Evolutionary conservation across 2,113 vertebrate species (phyloP), one percentile per base, ranked within the genome.

Genomic region (Mesitornis unicolor): DNA sequence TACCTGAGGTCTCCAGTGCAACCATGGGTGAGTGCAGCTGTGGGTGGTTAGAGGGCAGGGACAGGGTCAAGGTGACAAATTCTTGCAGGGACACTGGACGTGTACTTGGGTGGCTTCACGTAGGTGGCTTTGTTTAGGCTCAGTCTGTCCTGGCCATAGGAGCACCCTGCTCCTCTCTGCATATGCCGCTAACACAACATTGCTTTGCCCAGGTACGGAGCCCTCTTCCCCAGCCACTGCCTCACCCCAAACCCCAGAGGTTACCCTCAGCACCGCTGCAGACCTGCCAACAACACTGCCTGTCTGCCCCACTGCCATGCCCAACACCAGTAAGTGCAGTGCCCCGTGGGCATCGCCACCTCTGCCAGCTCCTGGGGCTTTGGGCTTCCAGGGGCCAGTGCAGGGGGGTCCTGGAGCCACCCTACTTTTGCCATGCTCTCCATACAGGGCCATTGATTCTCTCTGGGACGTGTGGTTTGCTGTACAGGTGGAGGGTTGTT

Each of bases 231-330:
- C 40, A 2, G 3, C 4, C 22, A 47, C 9, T 3, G 2, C 7
- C 50, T 68, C 70, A 51, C 29, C 24, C 38, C 69, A 38, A 45
- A 61, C 40, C 33, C 11, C 84, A 21, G 47, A 69, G 21, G 5
- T 33, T 54, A 15, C 35, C 69, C 4, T 5, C 77, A 95, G 65
- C 59, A 76, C 8, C 0, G 4, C 68, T 45, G 3, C 38, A 36
- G 56, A 53, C 7, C 16, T 17, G 35, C 2, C 69, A 28, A 1
- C 2, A 0, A n/a, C 10, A 1, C 19, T 1, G 0, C 47, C 83
- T 0, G 3, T 14, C 56, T 97, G 95, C 13, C 75, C 84, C 16
- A 13, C 54, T 4, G 3, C 5, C 18, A 26, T 2, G 0, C 8
- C 61, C 54, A 79, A 57, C 38, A 42, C 51, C 61, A 59, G 96